Evolutionary conservation across 2,113 vertebrate species (phyloP), one percentile per base, ranked within the genome.

Genomic region (Lycaon pictus): DNA sequence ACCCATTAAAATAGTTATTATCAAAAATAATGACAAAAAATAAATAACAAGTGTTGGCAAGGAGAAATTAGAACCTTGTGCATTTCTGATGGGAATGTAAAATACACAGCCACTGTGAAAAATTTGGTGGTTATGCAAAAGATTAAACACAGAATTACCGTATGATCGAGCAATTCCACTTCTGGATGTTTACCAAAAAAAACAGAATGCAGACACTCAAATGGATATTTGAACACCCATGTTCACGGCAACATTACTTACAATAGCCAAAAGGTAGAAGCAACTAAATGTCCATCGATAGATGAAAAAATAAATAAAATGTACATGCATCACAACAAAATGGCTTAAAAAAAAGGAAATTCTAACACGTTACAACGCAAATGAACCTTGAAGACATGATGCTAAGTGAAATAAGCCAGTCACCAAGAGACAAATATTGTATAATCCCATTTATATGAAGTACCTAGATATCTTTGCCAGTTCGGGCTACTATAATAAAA

Each of bases 221-320:
- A 53, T 32, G 63, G 37, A 53, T 53, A 94, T 53, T 37, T 94
- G 63, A 37, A 94, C 48, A 43, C 23, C 37, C 32, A 74, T 32
- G 55, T 82, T 88, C 93, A 94, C 5, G 82, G 55, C n/a, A 89
- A 62, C 27, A 94, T 89, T 82, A 94, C 72, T 88, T 77, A 82
- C 43, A 82, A 55, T 13, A 89, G 77, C 63, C 65, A 32, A 53
- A 60, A 94, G 25, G 13, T 32, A 43, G 20, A 82, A 72, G 23
- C 23, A 55, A 72, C 6, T n/a, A 23, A 53, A 13, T 72, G 55
- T 72, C 65, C 23, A 72, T 71, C 5, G 11, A 81, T 19, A 71
- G 43, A 76, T 43, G 69, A 88, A 65, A 35, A 43, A 10, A 88
- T 72, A 53, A 72, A 60, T 65, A 72, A 88, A 94, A 53, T 32